These are phyloP conservation scores for Sebastes umbrosus DNA, from an alignment of 2,797 vertebrate species.

Conservation along the genomic window DNA sequence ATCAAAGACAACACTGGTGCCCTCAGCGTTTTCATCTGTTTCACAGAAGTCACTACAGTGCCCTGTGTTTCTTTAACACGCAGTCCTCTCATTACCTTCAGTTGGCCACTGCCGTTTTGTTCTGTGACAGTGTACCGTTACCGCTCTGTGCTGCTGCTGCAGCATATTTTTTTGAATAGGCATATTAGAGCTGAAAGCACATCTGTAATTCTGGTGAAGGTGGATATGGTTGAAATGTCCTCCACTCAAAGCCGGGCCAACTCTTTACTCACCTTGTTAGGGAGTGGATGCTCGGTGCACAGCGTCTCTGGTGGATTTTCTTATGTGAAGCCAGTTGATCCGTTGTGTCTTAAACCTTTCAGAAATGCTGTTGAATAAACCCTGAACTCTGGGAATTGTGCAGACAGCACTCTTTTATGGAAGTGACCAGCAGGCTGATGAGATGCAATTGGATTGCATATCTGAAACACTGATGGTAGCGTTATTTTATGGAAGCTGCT, in stretches of 20 bases:
- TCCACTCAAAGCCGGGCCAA: conserved; percentile 17
- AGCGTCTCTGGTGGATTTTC: conserved; percentile 24
- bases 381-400: conserved; percentile 37
- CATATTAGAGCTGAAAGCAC: conserved; percentile 31
- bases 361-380: conserved; percentile 47
- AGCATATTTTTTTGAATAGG: conserved; percentile 29
- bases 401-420: conserved; percentile 59
- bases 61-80: conserved; percentile 41
- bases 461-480: conserved; percentile 71
- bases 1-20: conserved; percentile 34
- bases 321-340: conserved; percentile 13
- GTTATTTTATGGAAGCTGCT: conserved; percentile 73
- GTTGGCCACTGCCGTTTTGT: conserved; percentile 43
- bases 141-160: conserved; percentile 1
- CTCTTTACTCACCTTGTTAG: conserved; percentile 49
- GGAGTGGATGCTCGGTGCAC: background rate
- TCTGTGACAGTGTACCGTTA: conserved; percentile 43
- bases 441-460: conserved; percentile 79
- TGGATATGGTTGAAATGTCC: conserved; percentile 34
- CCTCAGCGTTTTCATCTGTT: conserved; percentile 30
- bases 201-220: conserved; percentile 58
- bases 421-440: conserved; percentile 68
- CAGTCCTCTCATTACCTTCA: conserved; percentile 47
- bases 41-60: conserved; percentile 36
- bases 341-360: conserved; percentile 38